These are phyloP conservation scores for Brachypodius melanocephalos DNA, from an alignment of 2,113 vertebrate genomes.

Conservation along the genomic window DNA sequence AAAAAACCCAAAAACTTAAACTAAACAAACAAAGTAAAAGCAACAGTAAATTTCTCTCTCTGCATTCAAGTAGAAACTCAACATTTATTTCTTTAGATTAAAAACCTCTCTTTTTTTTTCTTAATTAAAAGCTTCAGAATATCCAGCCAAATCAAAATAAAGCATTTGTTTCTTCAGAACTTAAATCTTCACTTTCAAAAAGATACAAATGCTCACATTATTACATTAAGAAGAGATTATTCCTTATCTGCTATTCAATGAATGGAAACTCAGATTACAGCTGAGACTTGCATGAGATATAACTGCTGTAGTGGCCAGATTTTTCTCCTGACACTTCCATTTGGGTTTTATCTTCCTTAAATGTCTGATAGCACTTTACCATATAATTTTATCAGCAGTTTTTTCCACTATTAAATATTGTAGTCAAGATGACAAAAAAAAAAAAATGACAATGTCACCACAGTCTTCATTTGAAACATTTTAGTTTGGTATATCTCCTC, in stretches of 20 bases:
- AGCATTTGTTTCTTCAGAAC: not conserved
- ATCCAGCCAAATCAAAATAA: not conserved
- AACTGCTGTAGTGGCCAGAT: not conserved
- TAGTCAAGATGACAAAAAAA: not conserved
- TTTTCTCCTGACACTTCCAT: not conserved
- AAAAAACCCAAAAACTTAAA: not conserved
- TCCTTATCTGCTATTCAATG: not conserved
- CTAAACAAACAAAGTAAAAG: slow-evolving; percentile 40
- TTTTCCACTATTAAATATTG: not conserved
- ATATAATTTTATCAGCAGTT: not conserved
- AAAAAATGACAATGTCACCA: not conserved
- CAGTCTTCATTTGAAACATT: not conserved
- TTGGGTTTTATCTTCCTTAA: not conserved
- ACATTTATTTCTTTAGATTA: not conserved
- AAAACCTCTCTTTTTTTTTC: not conserved
- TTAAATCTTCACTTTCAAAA: not conserved
- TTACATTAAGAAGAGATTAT: not conserved
- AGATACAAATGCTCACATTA: not conserved
- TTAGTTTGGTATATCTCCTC: not conserved
- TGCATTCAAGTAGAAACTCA: not conserved
- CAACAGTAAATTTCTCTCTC: not conserved
- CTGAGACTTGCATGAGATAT: not conserved
- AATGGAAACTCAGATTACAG: not conserved
- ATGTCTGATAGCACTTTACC: not conserved
- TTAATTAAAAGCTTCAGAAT: not conserved